Evolutionary conservation across 2,888 invertebrate species (phyloP), one percentile per base, ranked within the genome.

Genomic region (Stenchaetothrips biformis): DNA sequence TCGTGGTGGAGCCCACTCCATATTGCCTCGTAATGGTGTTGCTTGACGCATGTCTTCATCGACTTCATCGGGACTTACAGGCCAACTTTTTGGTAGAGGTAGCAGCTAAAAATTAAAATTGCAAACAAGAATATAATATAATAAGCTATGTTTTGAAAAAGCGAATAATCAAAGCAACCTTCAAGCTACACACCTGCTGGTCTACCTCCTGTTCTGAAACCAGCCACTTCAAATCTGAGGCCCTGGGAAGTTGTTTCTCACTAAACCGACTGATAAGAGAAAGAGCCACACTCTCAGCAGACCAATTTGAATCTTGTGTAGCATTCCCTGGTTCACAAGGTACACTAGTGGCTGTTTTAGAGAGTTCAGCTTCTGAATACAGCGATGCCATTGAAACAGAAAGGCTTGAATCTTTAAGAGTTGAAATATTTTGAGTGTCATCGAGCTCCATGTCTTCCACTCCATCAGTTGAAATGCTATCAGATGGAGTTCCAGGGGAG

Each of bases 1-100:
- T 81, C 95, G 88, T 0, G 95, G 95, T 18, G 95, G 95, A 0
- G 95, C 95, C 95, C 95, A 95, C 84, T 93, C 93, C 79, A 89
- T 86, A 18, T 93, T 95, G 9, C 95, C 95, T 62, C 95, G 88
- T 37, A 94, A 87, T 47, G 91, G 87, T 77, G 89, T 88, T 83
- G 86, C 84, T 78, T 85, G 84, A 8, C 85, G 83, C 82, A 85
- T 85, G 79, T 86, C 85, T 48, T 84, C 85, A 83, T 88, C 88
- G 8, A 87, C 87, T 83, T 91, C 92, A 85, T 93, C 92, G 0
- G 92, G 91, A 85, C 90, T 91, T 8, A 92, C 88, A 0, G 92
- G 91, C 88, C 90, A 91, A 84, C 92, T 92, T 83, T 91, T 91
- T 18, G 95, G 94, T 84, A 95, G 86, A 1, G 95, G 94, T 81